Evolutionary conservation across 2,888 invertebrate genomes (phyloP), one percentile per base, ranked within the genome.

Genomic region (Oeneis ivallda): DNA sequence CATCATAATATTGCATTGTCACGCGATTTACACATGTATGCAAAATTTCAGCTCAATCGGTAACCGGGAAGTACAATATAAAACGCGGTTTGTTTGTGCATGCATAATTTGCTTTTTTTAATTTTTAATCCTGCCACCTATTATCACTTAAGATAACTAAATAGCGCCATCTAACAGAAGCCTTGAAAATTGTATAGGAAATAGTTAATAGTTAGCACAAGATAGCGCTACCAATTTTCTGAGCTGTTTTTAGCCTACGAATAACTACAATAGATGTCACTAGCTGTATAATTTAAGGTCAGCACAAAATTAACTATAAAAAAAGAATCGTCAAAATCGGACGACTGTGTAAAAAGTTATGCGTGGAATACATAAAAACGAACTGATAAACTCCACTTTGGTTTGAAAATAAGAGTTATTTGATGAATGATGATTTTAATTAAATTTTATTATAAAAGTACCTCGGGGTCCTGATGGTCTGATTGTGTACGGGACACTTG

Each of bases 391-490:
- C n/a, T n/a, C n/a, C n/a, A n/a, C n/a, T n/a, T n/a, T n/a, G n/a
- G n/a, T n/a, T n/a, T n/a, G n/a, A n/a, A n/a, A n/a, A n/a, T n/a
- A n/a, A n/a, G n/a, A n/a, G n/a, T n/a, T n/a, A n/a, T n/a, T n/a
- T n/a, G n/a, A n/a, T n/a, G n/a, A n/a, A n/a, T n/a, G n/a, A n/a
- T n/a, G n/a, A n/a, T n/a, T n/a, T n/a, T n/a, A n/a, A n/a, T n/a
- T n/a, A n/a, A n/a, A n/a, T n/a, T n/a, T 10, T 19, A 17, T 49
- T 11, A n/a, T 37, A n/a, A 49, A 53, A 57, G 26, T 69, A 90
- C 91, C 91, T 87, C 13, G 91, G 91, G 9, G 89, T 90, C 62
- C 76, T 80, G 19, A 91, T 82, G 0, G 79, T 80, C 66, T 85
- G 79, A 26, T 87, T 80, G 68, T 92, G 91, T 0, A 82, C 75